A percentile compares a stretch with the other conserved stretches of the same genome.
These are phyloP conservation scores for Heliopora coerulea DNA, from an alignment of 92 coral and sea anemone species.

Conservation along the genomic window DNA sequence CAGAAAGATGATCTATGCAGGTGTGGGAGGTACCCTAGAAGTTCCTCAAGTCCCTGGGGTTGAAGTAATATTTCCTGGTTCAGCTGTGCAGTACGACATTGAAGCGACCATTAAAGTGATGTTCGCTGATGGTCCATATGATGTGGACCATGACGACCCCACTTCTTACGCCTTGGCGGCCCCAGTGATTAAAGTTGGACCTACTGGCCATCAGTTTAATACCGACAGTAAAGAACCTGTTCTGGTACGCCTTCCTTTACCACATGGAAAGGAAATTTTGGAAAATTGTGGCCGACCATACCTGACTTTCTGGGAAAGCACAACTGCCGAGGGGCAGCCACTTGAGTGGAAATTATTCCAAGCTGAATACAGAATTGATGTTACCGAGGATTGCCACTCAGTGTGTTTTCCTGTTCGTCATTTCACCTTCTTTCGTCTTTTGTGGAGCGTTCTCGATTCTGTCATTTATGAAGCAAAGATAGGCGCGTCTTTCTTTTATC, in stretches of 20 bases:
- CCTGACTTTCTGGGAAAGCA: conserved; percentile 89
- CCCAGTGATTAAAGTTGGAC: conserved; percentile 85
- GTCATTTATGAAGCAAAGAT: conserved; percentile 81
- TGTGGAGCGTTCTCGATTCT: conserved; percentile 87
- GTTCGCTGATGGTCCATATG: conserved; percentile 90
- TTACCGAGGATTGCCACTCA: conserved; percentile 59
- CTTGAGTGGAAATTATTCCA: conserved; percentile 81
- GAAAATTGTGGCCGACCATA: conserved; percentile 67
- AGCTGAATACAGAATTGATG: conserved; percentile 64
- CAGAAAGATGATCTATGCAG: conserved; percentile 68
- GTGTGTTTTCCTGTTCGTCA: conserved; percentile 90
- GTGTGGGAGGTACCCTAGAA: conserved; percentile 79
- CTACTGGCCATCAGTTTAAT: conserved; percentile 86
- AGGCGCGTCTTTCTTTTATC: conserved; percentile 79
- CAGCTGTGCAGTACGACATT: conserved; percentile 79
- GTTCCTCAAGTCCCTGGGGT: conserved; percentile 89
- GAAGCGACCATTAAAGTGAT: conserved; percentile 85
- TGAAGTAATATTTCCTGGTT: conserved; percentile 82
- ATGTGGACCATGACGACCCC: conserved; percentile 76
- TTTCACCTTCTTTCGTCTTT: conserved; percentile 74
- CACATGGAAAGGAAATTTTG: conserved; percentile 73
- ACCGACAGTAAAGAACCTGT: conserved; percentile 67
- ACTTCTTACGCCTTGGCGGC: conserved; percentile 75
- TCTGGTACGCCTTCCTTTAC: conserved; percentile 86
- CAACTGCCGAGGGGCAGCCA: conserved; percentile 68